phyloP scores from a whole-genome alignment of 2,797 vertebrate species.

The Ctenopoma multispine region DNA sequence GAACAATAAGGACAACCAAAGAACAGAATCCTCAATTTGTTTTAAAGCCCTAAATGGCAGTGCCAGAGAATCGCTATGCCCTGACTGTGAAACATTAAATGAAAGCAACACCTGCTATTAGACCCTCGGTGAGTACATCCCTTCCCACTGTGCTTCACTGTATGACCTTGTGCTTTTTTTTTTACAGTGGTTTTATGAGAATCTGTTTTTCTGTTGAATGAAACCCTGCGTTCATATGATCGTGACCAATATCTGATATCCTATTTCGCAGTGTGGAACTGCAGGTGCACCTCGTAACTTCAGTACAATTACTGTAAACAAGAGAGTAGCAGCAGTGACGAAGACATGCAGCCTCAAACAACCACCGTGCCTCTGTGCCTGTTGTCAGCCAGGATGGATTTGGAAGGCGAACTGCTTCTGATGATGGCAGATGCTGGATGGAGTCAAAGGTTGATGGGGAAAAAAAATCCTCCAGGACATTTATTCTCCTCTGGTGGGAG shows the following conservation, averaged over 20 bases:
- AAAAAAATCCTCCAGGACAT: not conserved
- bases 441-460: not conserved
- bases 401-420: slow-evolving; percentile 29
- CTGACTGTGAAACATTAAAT: not conserved
- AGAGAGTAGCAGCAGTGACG: not conserved
- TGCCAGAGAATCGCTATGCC: no score
- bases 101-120: not conserved
- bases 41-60: no score
- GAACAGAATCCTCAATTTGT: no score
- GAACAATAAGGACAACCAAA: no score
- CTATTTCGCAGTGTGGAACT: not conserved
- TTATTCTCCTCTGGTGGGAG: not conserved
- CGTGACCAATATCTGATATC: not conserved
- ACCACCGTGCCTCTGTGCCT: slow-evolving; percentile 14
- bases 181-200: not conserved
- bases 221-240: not conserved
- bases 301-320: slow-evolving; percentile 37
- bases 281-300: slow-evolving; percentile 22
- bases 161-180: not conserved
- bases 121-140: not conserved
- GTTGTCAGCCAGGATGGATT: not conserved
- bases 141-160: not conserved
- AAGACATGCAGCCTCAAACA: slow-evolving; percentile 13
- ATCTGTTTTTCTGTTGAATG: not conserved
- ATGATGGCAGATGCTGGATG: not conserved